These are phyloP conservation scores for Julus scanicus DNA, from an alignment of 2,888 invertebrate species.

Conservation along the genomic window DNA sequence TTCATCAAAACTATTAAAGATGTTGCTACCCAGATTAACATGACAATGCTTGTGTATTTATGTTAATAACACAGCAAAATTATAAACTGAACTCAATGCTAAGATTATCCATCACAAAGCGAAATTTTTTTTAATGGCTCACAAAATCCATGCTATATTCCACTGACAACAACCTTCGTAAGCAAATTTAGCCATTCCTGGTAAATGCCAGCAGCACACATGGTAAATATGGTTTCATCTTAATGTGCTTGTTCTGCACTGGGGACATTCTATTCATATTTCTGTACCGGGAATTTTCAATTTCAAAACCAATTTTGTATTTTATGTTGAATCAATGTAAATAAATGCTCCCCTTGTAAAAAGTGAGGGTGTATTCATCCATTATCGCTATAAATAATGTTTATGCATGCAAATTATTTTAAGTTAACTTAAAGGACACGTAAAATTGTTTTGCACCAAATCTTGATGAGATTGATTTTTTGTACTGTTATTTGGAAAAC, in stretches of 20 bases:
- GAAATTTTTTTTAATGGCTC: too few relatives aligned
- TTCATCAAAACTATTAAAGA: too few relatives aligned
- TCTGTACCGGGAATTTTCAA: not conserved
- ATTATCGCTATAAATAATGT: not conserved
- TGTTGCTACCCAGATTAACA: too few relatives aligned
- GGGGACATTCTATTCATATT: not conserved
- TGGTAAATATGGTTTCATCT: not conserved
- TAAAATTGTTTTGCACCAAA: not conserved
- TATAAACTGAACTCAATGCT: too few relatives aligned
- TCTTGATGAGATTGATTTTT: too few relatives aligned
- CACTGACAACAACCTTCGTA: not conserved
- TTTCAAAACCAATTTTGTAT: slow-evolving; percentile 39
- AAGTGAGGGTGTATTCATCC: not conserved
- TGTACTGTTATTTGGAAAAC: too few relatives aligned
- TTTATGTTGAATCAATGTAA: not conserved
- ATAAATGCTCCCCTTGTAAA: not conserved
- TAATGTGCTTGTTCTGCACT: not conserved
- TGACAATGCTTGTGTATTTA: too few relatives aligned
- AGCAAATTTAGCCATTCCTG: not conserved
- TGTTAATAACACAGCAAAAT: too few relatives aligned
- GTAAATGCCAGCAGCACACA: not conserved
- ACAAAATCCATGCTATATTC: not conserved
- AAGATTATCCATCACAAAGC: too few relatives aligned
- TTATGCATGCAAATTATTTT: not conserved
- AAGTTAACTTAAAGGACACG: not conserved